Base-by-base conservation (phyloP, 2,888 invertebrate genomes). In the Vanessa cardui region DNA sequence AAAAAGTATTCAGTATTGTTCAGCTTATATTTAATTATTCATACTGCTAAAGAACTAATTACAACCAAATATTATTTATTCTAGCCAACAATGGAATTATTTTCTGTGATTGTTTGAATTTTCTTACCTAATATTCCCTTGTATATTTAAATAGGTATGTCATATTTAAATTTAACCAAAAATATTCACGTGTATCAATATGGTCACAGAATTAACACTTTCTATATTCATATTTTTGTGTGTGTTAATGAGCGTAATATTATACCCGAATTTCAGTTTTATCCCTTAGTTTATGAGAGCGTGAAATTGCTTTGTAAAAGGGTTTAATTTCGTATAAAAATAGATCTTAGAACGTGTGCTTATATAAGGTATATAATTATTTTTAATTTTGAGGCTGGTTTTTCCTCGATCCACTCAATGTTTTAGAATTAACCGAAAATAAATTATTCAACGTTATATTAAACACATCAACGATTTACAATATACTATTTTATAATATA, bases 261-360 rank as follows among this genome's bases (percentile, higher is more conserved):
- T 61, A 58, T 56, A 49, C 59, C 46, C 26, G 50, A 45, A 50
- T 50, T 58, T 56, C 60, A 47, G 54, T 33, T 49, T 63, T 56
- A 44, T 58, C 64, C 68, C 58, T 70, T 49, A 60, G 62, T 54
- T 68, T 65, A 54, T 59, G 65, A 47, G 62, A 59, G 68, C 62
- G 65, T 61, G 54, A 70, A 70, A 70, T 70, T 65, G 56, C 65
- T 70, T 68, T 59, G 45, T 65, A 58, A 62, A 68, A 59, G 68
- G 70, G 68, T 62, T 62, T 61, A 61, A 67, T 62, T 64, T 64
- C 54, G 54, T 56, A 62, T 56, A 39, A 65, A 68, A 70, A 68
- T 68, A 70, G 50, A 18, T 45, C 62, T 68, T 65, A 33, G 33
- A 62, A 47, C 47, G 45, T 26, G n/a, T 54, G 52, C 52, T 65